Conservation (phyloP, 1,140 invertebrate species). For the Cherax destructor region DNA sequence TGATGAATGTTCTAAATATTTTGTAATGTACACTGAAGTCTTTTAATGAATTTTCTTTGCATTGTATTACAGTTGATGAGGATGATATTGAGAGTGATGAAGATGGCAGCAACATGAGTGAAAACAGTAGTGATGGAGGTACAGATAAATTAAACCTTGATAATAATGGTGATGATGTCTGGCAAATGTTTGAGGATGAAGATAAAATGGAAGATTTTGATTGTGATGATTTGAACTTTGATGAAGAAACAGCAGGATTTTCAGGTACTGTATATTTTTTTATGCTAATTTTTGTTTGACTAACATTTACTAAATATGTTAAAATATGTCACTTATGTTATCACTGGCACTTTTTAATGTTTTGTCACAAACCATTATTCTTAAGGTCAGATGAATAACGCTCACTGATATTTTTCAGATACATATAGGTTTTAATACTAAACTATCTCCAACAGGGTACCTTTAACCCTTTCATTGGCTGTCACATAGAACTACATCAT, state of each 20-base stretch:
- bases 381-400: too few relatives aligned
- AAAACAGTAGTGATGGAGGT: background rate
- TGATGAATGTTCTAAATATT: too few relatives aligned
- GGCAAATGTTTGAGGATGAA: background rate
- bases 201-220: constrained; percentile 65
- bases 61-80: background rate
- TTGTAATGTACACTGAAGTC: background rate
- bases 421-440: too few relatives aligned
- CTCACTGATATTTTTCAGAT: too few relatives aligned
- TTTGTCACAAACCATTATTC: too few relatives aligned
- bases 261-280: constrained; percentile 35
- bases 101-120: background rate
- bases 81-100: background rate
- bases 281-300: too few relatives aligned
- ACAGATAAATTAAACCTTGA: background rate
- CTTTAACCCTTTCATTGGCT: too few relatives aligned
- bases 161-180: background rate
- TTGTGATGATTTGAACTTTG: constrained; percentile 75
- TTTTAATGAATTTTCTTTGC: background rate
- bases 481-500: too few relatives aligned
- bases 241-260: constrained; percentile 66
- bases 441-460: too few relatives aligned
- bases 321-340: background rate
- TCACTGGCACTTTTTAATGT: too few relatives aligned
- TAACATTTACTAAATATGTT: background rate